Conservation (phyloP, 2,797 vertebrate species). For the Nannoperca obscura region DNA sequence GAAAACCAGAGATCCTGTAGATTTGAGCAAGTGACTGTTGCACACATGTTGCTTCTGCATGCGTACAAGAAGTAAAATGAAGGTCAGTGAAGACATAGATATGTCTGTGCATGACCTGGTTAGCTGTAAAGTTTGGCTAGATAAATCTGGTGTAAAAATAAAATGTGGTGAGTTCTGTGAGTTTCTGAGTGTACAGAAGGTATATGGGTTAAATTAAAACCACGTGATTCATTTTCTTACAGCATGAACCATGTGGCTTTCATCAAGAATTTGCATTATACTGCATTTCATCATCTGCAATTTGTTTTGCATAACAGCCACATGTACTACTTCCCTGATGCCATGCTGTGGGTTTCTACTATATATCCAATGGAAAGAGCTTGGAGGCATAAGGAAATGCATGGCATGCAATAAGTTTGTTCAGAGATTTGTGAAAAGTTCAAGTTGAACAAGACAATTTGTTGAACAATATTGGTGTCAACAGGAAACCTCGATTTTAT, state of each 20-base stretch:
- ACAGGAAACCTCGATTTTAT: constrained; percentile 22
- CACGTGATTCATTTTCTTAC: not conserved
- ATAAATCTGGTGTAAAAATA: constrained; percentile 9
- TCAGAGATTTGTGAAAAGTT: not conserved
- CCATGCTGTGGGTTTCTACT: not conserved
- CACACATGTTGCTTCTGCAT: constrained; percentile 44
- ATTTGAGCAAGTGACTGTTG: constrained; percentile 25
- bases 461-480: constrained; percentile 3
- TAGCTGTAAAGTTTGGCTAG: constrained; percentile 3
- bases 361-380: not conserved
- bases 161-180: constrained; percentile 38
- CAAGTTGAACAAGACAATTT: constrained; percentile 12
- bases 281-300: not conserved
- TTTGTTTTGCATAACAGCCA: not conserved
- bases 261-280: not conserved
- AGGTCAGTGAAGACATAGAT: constrained; percentile 6
- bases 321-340: not conserved
- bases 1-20: constrained; percentile 12
- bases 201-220: not conserved
- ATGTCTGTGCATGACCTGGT: constrained; percentile 27
- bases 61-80: constrained; percentile 23
- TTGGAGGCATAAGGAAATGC: not conserved
- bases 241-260: not conserved
- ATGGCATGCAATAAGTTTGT: not conserved
- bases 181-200: not conserved